Evolutionary conservation across 2,888 invertebrate genomes (phyloP).

Genomic region (Drosophila suboccidentalis): DNA sequence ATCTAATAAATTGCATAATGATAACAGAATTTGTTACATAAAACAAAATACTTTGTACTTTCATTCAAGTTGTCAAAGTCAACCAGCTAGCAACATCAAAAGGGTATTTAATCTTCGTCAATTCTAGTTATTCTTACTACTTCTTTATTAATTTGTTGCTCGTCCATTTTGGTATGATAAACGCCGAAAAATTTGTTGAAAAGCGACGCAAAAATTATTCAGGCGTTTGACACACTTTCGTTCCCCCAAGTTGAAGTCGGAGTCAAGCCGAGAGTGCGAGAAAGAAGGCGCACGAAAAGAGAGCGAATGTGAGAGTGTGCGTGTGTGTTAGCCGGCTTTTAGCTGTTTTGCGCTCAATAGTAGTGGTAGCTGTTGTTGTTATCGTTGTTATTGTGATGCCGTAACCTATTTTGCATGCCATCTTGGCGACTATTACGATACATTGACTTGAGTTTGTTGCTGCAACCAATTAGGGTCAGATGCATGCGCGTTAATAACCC

Average conservation of each 20-base stretch:
- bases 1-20: too few relatives aligned
- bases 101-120: background rate
- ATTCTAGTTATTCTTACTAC: background rate
- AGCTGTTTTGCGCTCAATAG: constrained; percentile 35
- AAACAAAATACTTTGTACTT: too few relatives aligned
- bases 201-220: constrained; percentile 73
- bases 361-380: constrained; percentile 4
- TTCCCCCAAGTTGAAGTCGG: constrained; percentile 30
- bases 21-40: too few relatives aligned
- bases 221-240: constrained; percentile 80
- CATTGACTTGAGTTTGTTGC: constrained; percentile 58
- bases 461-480: constrained; percentile 71
- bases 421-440: constrained; percentile 56
- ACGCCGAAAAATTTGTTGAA: constrained; percentile 52
- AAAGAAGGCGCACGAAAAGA: constrained; percentile 10
- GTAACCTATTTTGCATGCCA: constrained; percentile 80
- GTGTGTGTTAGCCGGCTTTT: constrained; percentile 46
- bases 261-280: constrained; percentile 31
- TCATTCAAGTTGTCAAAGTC: too few relatives aligned
- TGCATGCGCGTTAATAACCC: constrained; percentile 25
- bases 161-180: constrained; percentile 39
- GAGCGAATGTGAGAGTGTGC: constrained; percentile 6
- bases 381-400: constrained; percentile 58
- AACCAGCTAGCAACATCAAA: background rate
- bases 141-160: background rate